Conservation (phyloP, 2,113 vertebrate genomes). For the Myotis yumanensis region DNA sequence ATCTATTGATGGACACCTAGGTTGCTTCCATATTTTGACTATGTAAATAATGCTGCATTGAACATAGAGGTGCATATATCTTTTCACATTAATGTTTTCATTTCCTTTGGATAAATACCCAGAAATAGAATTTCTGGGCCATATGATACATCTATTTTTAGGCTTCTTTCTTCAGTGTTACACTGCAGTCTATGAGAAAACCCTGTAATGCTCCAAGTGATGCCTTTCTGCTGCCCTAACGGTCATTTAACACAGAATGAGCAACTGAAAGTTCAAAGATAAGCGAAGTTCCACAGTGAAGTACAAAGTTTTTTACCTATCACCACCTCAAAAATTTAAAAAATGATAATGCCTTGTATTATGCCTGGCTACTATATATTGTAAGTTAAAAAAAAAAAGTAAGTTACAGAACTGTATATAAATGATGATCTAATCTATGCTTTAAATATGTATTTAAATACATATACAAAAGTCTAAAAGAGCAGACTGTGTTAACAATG, state of each 20-base stretch:
- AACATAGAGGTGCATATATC: background rate
- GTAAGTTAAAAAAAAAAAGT: background rate
- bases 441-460: conserved; percentile 48
- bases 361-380: background rate
- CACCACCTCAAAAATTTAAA: background rate
- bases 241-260: background rate
- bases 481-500: background rate
- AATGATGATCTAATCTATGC: conserved; percentile 35
- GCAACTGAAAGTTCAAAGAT: background rate
- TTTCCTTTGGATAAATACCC: background rate
- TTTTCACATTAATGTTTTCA: background rate
- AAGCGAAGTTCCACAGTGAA: background rate
- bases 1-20: background rate
- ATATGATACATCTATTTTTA: background rate
- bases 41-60: background rate
- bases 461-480: background rate
- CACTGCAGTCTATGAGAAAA: background rate
- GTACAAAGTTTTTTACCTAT: background rate
- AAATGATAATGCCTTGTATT: background rate
- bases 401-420: background rate
- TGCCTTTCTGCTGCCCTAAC: background rate
- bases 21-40: background rate
- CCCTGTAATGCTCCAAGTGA: background rate
- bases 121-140: background rate
- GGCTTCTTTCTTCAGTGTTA: background rate